Percentiles rank a stretch among this genome's conserved stretches.
These are phyloP conservation scores for Penelope pileata DNA, from an alignment of 2,113 vertebrate genomes.

Conservation along the genomic window DNA sequence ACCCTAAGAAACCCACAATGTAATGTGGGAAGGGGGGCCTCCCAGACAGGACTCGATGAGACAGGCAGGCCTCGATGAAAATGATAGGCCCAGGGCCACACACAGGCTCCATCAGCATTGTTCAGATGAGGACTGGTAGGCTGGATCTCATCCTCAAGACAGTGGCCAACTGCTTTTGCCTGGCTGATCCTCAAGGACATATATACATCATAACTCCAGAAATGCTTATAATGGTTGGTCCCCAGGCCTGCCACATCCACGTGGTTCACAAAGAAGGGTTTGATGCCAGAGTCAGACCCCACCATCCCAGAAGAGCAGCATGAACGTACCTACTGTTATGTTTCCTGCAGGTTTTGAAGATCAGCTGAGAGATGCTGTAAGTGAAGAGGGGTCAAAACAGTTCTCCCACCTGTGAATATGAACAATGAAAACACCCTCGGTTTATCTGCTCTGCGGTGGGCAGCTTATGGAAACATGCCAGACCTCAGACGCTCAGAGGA, in stretches of 20 bases:
- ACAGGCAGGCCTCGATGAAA: not conserved
- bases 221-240: not conserved
- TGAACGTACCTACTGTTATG: not conserved
- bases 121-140: rapidly evolving
- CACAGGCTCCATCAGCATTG: not conserved
- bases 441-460: not conserved
- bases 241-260: not conserved
- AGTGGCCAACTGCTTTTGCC: not conserved
- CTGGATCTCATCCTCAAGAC: not conserved
- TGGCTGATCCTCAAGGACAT: not conserved
- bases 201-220: not conserved
- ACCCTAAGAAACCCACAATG: not conserved
- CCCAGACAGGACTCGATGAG: not conserved
- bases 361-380: not conserved
- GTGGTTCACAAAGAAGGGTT: not conserved
- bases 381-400: not conserved
- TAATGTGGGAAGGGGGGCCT: not conserved
- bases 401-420: not conserved
- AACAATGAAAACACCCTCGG: not conserved
- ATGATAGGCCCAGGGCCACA: not conserved
- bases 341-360: not conserved
- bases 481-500: not conserved
- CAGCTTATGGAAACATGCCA: not conserved
- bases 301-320: not conserved
- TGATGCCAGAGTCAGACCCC: not conserved